Conservation (phyloP, 2,797 vertebrate species). For the Tiaroga cobitis region DNA sequence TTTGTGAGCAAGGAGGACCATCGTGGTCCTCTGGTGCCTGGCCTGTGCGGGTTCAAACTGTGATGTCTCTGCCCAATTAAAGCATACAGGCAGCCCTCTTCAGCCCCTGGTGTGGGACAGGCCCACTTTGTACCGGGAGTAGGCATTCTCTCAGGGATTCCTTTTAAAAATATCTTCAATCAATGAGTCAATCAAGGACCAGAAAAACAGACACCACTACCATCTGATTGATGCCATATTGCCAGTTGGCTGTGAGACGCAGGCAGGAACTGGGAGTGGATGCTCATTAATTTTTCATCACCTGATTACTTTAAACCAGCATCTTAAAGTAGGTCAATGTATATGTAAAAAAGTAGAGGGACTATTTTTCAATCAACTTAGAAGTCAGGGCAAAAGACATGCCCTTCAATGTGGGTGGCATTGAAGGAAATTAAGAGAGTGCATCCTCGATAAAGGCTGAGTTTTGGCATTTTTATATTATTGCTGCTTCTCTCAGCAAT, state of each 20-base stretch:
- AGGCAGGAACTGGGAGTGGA: conserved; percentile 82
- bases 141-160: conserved; percentile 82
- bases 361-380: conserved; percentile 75
- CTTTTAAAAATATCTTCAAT: conserved; percentile 91
- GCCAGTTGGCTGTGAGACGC: conserved; percentile 83
- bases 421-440: conserved; percentile 59
- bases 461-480: conserved; percentile 9
- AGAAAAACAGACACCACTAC: conserved; percentile 74
- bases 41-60: conserved; percentile 78
- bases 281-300: conserved; percentile 85
- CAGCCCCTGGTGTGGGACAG: conserved; percentile 76
- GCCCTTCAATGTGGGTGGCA: conserved; percentile 59
- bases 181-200: conserved; percentile 86
- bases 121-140: conserved; percentile 80
- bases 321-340: conserved; percentile 86
- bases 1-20: conserved; percentile 68
- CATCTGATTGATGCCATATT: conserved; percentile 81
- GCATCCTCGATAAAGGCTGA: conserved; percentile 53
- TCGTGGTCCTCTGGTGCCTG: conserved; percentile 63
- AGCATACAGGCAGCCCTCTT: conserved; percentile 75
- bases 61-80: conserved; percentile 85
- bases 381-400: conserved; percentile 72
- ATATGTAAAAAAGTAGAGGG: conserved; percentile 82
- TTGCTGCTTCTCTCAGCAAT: conserved; percentile 29
- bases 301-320: conserved; percentile 84